Percentiles rank a stretch among this genome's conserved stretches.
These are phyloP conservation scores for Platycheirus albimanus DNA, from an alignment of 2,888 invertebrate genomes.

Conservation along the genomic window DNA sequence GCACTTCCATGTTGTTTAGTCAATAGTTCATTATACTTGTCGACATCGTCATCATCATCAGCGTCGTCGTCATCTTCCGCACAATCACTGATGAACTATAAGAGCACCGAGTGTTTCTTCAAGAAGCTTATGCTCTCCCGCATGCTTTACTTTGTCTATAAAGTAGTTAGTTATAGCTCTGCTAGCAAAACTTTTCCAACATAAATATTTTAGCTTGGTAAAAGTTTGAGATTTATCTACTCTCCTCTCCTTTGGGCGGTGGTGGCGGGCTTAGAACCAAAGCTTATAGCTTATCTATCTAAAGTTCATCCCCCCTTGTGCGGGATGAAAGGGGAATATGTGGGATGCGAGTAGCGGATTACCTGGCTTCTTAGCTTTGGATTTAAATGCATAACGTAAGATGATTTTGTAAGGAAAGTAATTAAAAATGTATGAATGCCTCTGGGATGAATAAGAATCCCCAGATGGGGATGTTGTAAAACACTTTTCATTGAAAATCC, in stretches of 20 bases:
- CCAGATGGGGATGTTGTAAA: conserved; percentile 18
- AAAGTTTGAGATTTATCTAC: conserved; percentile 37
- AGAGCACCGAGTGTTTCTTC: background rate
- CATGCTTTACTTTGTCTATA: conserved; percentile 34
- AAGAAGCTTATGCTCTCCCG: conserved; percentile 13
- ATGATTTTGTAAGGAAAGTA: conserved; percentile 51
- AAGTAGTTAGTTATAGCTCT: background rate
- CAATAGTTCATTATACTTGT: conserved; percentile 38
- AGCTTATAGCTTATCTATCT: conserved; percentile 21
- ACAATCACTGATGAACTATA: conserved; percentile 11
- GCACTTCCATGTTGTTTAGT: conserved; percentile 35
- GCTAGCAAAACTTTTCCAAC: conserved; percentile 38
- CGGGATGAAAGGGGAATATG: conserved; percentile 4
- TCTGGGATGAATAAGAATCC: conserved; percentile 6
- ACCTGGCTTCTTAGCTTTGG: conserved; percentile 49
- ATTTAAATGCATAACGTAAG: conserved; percentile 63
- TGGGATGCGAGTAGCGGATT: no score
- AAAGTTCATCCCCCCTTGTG: background rate
- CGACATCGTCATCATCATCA: background rate
- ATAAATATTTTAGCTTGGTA: conserved; percentile 43
- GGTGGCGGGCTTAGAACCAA: background rate
- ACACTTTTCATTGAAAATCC: conserved; percentile 15
- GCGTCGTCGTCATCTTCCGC: background rate
- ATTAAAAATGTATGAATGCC: conserved; percentile 62
- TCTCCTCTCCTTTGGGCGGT: background rate